phyloP scores from a whole-genome alignment of 2,113 vertebrate genomes.

The Circaetus gallicus region DNA sequence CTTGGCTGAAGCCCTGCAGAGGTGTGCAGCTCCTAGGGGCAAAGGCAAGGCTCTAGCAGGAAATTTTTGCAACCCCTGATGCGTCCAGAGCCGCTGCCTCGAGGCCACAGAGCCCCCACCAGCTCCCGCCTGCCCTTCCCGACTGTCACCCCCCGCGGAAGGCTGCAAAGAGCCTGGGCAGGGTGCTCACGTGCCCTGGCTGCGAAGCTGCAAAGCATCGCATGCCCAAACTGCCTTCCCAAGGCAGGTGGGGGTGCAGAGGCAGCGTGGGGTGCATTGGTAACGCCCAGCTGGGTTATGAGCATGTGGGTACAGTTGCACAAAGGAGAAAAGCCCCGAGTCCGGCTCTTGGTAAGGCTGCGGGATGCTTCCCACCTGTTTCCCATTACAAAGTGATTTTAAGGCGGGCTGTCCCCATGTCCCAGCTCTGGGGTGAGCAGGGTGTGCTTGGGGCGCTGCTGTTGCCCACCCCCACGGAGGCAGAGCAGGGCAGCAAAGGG shows the following conservation, averaged over 20 bases:
- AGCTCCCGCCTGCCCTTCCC: background rate
- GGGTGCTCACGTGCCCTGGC: background rate
- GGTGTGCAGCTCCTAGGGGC: background rate
- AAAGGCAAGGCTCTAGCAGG: background rate
- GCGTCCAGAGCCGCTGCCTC: background rate
- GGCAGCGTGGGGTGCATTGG: background rate
- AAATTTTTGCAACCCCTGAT: background rate
- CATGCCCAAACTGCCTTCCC: accelerated
- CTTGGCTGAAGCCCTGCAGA: background rate
- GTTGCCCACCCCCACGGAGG: accelerated
- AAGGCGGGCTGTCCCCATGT: background rate
- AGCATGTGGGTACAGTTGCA: background rate
- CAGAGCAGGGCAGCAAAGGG: accelerated
- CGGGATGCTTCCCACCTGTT: background rate
- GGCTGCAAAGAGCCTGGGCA: background rate
- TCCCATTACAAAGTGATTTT: background rate
- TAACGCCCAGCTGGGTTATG: accelerated
- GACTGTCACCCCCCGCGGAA: accelerated
- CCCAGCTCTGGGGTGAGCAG: accelerated
- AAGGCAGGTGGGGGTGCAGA: accelerated
- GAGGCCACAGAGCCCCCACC: accelerated
- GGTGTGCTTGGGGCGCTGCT: background rate
- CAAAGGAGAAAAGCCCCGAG: background rate
- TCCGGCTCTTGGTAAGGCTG: background rate
- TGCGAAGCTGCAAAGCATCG: background rate